phyloP scores from a whole-genome alignment of 2,888 invertebrate genomes.

The Doris montereyensis region DNA sequence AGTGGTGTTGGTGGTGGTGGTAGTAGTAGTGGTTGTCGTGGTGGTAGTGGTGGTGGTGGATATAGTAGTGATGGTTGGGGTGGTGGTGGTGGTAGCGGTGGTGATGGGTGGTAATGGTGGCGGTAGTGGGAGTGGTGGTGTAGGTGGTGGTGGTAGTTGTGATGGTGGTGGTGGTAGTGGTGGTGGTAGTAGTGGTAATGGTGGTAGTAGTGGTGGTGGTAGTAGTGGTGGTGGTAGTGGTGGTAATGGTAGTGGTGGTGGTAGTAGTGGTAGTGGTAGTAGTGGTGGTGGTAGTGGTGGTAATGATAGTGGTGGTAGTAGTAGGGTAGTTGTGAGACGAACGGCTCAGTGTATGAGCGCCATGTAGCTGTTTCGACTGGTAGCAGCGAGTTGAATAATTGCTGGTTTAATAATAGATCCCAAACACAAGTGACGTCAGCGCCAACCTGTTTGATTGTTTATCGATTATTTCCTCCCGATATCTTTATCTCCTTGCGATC shows the following conservation, averaged over 20 bases:
- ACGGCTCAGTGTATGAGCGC: too few species aligned
- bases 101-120: conserved; percentile 11
- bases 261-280: conserved; percentile 9
- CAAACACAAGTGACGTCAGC: too few species aligned
- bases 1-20: conserved; percentile 1
- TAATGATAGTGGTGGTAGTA: conserved; percentile 25
- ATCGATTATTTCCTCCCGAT: too few species aligned
- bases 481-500: too few species aligned
- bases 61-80: neutral
- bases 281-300: conserved; percentile 18
- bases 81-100: neutral
- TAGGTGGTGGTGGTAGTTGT: conserved; percentile 14
- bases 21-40: neutral
- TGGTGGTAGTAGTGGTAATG: conserved; percentile 10
- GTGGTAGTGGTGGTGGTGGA: neutral
- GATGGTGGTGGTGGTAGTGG: neutral
- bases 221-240: conserved; percentile 27
- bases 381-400: too few species aligned
- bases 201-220: conserved; percentile 22
- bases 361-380: too few species aligned
- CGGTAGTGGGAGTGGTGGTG: conserved; percentile 7
- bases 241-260: conserved; percentile 15
- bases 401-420: too few species aligned
- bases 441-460: too few species aligned
- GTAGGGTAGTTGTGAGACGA: conserved; percentile 21